These are phyloP conservation scores for Crioceris asparagi DNA, from an alignment of 2,888 invertebrate genomes.

Conservation along the genomic window DNA sequence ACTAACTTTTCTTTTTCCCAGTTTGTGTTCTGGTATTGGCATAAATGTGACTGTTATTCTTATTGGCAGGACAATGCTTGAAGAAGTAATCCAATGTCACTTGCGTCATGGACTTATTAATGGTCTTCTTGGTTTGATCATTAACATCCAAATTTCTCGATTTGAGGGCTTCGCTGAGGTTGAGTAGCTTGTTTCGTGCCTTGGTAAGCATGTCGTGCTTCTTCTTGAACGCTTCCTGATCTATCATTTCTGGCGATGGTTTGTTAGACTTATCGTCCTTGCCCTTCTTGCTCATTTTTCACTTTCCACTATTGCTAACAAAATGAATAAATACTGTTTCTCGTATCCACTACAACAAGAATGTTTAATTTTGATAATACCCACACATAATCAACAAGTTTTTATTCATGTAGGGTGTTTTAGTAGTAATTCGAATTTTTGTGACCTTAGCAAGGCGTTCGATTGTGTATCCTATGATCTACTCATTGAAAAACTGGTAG, in stretches of 20 bases:
- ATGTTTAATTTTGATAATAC: too few relatives aligned
- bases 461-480: too few relatives aligned
- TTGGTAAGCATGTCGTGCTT: slow-evolving; percentile 36
- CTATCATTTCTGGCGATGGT: slow-evolving; percentile 37
- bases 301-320: too few relatives aligned
- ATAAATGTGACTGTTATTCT: slow-evolving; percentile 26
- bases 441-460: too few relatives aligned
- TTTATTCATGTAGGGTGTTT: too few relatives aligned
- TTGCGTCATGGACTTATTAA: slow-evolving; percentile 34
- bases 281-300: slow-evolving; percentile 24
- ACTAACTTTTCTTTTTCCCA: slow-evolving; percentile 10
- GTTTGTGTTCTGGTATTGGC: slow-evolving; percentile 19
- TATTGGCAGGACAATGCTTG: slow-evolving; percentile 37
- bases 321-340: too few relatives aligned
- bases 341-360: too few relatives aligned
- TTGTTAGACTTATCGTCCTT: slow-evolving; percentile 40
- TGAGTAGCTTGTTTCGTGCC: slow-evolving; percentile 32
- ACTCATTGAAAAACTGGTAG: too few relatives aligned
- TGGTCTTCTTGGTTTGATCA: slow-evolving; percentile 27
- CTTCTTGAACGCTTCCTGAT: slow-evolving; percentile 35
- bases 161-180: slow-evolving; percentile 38
- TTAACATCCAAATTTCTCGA: slow-evolving; percentile 28
- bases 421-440: too few relatives aligned
- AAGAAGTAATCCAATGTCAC: slow-evolving; percentile 40
- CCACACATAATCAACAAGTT: too few relatives aligned